Conservation (phyloP, 2,888 invertebrate species). For the Hypena proboscidalis region DNA sequence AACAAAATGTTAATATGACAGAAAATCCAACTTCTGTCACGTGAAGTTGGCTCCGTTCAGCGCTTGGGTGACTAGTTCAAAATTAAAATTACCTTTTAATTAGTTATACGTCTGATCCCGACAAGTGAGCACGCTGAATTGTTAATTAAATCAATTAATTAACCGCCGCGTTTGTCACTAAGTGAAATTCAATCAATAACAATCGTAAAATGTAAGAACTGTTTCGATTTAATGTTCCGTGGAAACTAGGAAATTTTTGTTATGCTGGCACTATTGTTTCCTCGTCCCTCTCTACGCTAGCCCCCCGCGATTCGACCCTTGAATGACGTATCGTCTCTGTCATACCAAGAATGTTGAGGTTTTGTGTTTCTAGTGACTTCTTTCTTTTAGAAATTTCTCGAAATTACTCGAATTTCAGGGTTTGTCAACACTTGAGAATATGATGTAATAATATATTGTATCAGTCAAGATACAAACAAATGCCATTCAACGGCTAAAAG, state of each 20-base stretch:
- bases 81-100: slow-evolving; percentile 35
- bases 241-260: slow-evolving; percentile 32
- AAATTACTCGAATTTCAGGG: slow-evolving; percentile 18
- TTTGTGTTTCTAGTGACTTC: slow-evolving; percentile 75
- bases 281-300: slow-evolving; percentile 45
- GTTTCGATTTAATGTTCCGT: slow-evolving; percentile 14
- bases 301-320: slow-evolving; percentile 45
- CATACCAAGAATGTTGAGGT: slow-evolving; percentile 64
- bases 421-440: not conserved
- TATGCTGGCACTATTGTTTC: slow-evolving; percentile 56
- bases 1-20: slow-evolving; percentile 53
- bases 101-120: not conserved
- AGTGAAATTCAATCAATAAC: not conserved
- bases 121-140: not conserved
- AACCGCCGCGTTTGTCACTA: not conserved
- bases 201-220: not conserved
- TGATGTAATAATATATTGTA: not conserved
- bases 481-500: not conserved
- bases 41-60: slow-evolving; percentile 58
- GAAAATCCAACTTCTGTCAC: slow-evolving; percentile 50
- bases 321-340: slow-evolving; percentile 54
- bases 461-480: slow-evolving; percentile 3
- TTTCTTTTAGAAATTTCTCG: slow-evolving; percentile 43
- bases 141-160: not conserved
- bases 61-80: slow-evolving; percentile 44